phyloP scores from a whole-genome alignment of 2,113 vertebrate species.

The Speoplatyrhinus poulsoni region DNA sequence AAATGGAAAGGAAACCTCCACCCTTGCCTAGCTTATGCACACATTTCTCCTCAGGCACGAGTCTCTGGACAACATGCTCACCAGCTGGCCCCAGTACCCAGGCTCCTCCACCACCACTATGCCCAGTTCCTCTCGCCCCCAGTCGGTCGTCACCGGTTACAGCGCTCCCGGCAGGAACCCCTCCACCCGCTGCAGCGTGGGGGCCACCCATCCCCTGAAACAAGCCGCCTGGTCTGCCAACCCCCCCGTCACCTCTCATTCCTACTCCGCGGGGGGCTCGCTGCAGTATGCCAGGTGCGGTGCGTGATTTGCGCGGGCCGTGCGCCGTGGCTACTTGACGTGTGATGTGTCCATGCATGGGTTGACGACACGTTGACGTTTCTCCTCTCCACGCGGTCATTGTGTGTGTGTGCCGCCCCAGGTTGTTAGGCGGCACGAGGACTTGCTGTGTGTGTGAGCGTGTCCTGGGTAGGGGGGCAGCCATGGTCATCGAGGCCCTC shows the following conservation, averaged over 20 bases:
- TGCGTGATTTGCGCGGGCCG: background rate
- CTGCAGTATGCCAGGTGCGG: slow-evolving; percentile 79
- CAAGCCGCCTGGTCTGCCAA: slow-evolving; percentile 3
- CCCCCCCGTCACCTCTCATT: slow-evolving; percentile 26
- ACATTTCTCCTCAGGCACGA: slow-evolving; percentile 80
- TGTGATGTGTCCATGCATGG: background rate
- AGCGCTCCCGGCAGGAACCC: slow-evolving; percentile 60
- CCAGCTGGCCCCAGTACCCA: slow-evolving; percentile 54
- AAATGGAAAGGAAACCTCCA: too few relatives aligned
- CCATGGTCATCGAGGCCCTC: slow-evolving; percentile 95
- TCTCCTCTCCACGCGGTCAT: slow-evolving; percentile 26
- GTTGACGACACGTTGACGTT: background rate
- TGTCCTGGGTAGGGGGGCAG: slow-evolving; percentile 90
- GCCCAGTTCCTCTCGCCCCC: slow-evolving; percentile 63
- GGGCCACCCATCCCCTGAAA: slow-evolving; percentile 23
- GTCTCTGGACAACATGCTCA: slow-evolving; percentile 89
- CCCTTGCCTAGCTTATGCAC: background rate
- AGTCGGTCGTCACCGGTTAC: slow-evolving; percentile 67
- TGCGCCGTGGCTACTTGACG: background rate
- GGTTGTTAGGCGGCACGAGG: slow-evolving; percentile 89
- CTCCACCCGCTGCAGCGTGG: slow-evolving; percentile 57
- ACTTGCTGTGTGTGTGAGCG: slow-evolving; percentile 89
- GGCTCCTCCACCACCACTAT: slow-evolving; percentile 49
- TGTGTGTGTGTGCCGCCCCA: slow-evolving; percentile 70
- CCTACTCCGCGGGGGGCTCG: background rate